A percentile compares a stretch with the other conserved stretches of the same genome.
These are phyloP conservation scores for Rhynchomys soricoides DNA, from an alignment of 2,113 vertebrate species.

Conservation along the genomic window DNA sequence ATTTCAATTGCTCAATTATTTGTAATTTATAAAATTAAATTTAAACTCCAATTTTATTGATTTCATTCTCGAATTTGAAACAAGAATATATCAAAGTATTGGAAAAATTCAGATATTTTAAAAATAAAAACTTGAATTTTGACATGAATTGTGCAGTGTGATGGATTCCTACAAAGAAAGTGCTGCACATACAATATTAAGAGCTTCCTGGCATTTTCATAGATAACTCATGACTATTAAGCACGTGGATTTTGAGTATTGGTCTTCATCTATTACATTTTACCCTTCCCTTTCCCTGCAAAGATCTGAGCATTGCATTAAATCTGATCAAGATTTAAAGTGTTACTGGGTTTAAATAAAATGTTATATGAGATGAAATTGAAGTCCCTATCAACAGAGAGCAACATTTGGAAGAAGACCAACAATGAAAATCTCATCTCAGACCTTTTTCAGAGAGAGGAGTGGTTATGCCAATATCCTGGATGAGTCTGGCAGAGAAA, in stretches of 20 bases:
- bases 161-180: neutral
- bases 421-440: neutral
- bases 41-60: neutral
- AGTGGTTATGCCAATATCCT: neutral
- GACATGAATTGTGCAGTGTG: neutral
- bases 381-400: rapidly evolving
- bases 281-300: rapidly evolving
- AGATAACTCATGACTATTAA: neutral
- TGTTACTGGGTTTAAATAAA: neutral
- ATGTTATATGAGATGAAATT: neutral
- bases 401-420: rapidly evolving
- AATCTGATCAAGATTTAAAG: neutral
- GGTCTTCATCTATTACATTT: neutral
- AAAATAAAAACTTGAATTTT: neutral
- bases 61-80: neutral
- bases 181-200: rapidly evolving
- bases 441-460: neutral
- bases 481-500: no score
- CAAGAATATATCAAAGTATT: neutral
- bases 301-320: neutral
- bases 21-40: neutral
- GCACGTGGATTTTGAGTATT: neutral
- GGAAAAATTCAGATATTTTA: neutral
- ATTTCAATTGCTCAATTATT: neutral
- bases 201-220: rapidly evolving